Conservation (phyloP, 2,888 invertebrate genomes). For the Griposia aprilina region DNA sequence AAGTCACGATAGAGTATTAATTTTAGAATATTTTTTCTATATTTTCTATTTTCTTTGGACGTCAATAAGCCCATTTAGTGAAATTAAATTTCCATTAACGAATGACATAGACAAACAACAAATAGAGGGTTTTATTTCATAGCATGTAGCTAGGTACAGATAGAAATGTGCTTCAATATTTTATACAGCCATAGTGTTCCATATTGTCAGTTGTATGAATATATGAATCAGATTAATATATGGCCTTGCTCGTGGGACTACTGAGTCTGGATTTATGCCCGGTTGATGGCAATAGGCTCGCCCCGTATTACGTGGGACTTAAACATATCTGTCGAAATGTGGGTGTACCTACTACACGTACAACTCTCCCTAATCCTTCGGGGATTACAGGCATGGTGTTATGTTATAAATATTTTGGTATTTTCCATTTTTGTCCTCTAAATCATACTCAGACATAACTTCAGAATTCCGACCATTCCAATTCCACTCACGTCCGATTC, state of each 20-base stretch:
- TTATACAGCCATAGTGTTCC: background rate
- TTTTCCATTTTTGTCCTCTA: background rate
- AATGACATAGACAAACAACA: background rate
- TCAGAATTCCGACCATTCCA: conserved; percentile 12
- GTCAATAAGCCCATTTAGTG: background rate
- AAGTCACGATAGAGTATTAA: conserved; percentile 57
- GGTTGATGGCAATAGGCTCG: background rate
- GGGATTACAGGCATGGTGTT: no score
- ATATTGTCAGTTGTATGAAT: background rate
- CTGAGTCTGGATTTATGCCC: background rate
- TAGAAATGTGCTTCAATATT: background rate
- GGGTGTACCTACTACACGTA: no score
- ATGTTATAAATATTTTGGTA: no score
- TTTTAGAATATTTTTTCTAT: background rate
- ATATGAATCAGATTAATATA: background rate
- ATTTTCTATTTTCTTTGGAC: conserved; percentile 20
- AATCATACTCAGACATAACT: background rate
- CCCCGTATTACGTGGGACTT: background rate
- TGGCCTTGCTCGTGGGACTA: background rate
- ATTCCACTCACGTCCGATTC: conserved; percentile 39
- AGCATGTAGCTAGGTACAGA: background rate
- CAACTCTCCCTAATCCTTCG: no score
- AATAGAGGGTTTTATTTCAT: background rate
- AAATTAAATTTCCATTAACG: background rate
- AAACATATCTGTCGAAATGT: background rate